phyloP scores from a whole-genome alignment of 2,113 vertebrate species.

The Nibea coibor region DNA sequence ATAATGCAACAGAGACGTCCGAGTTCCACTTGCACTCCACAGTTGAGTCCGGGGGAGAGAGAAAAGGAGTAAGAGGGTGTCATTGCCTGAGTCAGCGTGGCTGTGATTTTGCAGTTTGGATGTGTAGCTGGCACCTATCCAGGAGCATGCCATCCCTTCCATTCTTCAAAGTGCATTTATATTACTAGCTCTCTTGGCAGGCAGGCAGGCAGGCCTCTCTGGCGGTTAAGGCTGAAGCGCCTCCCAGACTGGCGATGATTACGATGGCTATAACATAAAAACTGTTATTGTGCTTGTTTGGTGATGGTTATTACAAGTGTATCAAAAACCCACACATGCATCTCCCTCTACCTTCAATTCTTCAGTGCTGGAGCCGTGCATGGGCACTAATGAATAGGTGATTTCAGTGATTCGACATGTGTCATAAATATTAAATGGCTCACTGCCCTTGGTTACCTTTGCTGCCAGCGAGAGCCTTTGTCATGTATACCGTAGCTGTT shows the following conservation, averaged over 20 bases:
- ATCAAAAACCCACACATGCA: constrained; percentile 72
- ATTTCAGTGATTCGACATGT: constrained; percentile 73
- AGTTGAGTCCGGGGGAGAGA: constrained; percentile 55
- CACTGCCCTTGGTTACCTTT: constrained; percentile 78
- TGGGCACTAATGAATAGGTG: constrained; percentile 71
- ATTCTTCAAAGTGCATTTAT: constrained; percentile 85
- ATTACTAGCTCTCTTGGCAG: constrained; percentile 80
- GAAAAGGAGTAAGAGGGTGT: constrained; percentile 54
- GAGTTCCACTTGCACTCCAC: constrained; percentile 24
- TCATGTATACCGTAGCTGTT: constrained; percentile 68
- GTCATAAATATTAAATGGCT: constrained; percentile 80
- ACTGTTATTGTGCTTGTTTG: constrained; percentile 83
- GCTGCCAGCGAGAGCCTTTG: constrained; percentile 72
- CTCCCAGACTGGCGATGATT: constrained; percentile 83
- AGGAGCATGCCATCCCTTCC: constrained; percentile 75
- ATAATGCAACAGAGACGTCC: constrained; percentile 59
- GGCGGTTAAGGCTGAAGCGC: constrained; percentile 71
- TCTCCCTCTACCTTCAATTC: constrained; percentile 50
- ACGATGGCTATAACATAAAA: constrained; percentile 81
- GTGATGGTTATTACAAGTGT: constrained; percentile 79
- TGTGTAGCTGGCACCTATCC: constrained; percentile 78
- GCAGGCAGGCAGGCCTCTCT: constrained; percentile 73
- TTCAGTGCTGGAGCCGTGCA: constrained; percentile 36
- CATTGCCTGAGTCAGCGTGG: constrained; percentile 76
- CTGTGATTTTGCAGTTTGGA: constrained; percentile 80